These are phyloP conservation scores for Apteryx owenii DNA, from an alignment of 2,113 vertebrate species.

Conservation along the genomic window DNA sequence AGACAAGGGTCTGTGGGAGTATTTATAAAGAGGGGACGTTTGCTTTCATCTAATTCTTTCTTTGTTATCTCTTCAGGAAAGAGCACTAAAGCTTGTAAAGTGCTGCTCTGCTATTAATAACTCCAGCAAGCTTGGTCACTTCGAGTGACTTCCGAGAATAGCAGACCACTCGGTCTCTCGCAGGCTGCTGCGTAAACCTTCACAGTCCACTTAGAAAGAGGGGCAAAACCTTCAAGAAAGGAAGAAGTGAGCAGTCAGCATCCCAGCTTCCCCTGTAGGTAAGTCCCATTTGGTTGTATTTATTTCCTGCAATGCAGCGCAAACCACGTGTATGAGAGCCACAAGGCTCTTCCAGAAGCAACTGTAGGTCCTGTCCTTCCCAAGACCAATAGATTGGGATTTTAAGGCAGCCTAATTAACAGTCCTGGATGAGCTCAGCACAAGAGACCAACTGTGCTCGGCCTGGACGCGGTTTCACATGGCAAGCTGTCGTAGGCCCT, in stretches of 20 bases:
- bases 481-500: not conserved
- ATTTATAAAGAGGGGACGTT: not conserved
- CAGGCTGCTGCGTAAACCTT: not conserved
- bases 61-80: constrained; percentile 9
- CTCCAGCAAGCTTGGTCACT: not conserved
- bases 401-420: not conserved
- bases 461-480: not conserved
- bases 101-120: not conserved
- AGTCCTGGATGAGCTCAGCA: not conserved
- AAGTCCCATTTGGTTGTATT: not conserved
- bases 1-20: not conserved
- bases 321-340: accelerated
- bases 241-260: not conserved
- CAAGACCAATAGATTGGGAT: not conserved
- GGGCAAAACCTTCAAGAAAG: not conserved
- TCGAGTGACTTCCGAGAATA: not conserved
- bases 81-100: not conserved
- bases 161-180: accelerated
- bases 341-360: not conserved
- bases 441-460: not conserved
- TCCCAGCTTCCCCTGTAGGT: not conserved
- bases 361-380: not conserved
- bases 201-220: not conserved
- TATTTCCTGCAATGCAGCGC: not conserved
- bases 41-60: not conserved